Evolutionary conservation across 2,113 vertebrate genomes (phyloP).

Genomic region (Dunckerocampus dactyliophorus): DNA sequence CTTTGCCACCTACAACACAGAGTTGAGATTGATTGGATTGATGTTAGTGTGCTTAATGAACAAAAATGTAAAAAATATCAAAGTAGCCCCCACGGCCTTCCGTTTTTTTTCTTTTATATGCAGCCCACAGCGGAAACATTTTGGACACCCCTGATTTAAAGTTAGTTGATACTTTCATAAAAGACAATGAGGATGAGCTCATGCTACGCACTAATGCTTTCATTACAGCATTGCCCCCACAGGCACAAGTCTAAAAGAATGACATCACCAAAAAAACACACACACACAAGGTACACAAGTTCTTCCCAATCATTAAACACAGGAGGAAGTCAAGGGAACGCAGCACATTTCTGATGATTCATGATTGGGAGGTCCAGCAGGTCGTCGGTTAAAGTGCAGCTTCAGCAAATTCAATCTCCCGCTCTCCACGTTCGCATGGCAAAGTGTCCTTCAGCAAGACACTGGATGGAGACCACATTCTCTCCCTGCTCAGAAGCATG

Average conservation of each 20-base stretch:
- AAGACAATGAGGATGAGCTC: background rate
- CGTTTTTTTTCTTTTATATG: no score
- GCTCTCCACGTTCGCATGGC: background rate
- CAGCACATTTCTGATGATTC: background rate
- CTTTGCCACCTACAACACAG: no score
- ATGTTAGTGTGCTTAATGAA: no score
- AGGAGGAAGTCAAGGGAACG: background rate
- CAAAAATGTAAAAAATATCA: no score
- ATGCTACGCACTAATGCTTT: background rate
- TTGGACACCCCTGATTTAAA: background rate
- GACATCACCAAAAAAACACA: background rate
- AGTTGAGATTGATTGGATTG: no score
- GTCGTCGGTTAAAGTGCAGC: slow-evolving; percentile 6
- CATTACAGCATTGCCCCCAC: background rate
- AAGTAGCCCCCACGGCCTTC: no score
- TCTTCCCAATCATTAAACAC: slow-evolving; percentile 3
- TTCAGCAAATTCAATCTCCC: slow-evolving; percentile 1
- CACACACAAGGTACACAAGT: background rate
- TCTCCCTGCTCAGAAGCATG: no score
- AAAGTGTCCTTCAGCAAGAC: slow-evolving; percentile 1
- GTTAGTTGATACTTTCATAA: background rate
- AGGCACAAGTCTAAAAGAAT: background rate
- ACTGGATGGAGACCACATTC: background rate
- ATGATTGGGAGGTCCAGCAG: background rate
- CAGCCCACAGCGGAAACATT: no score